Evolutionary conservation across 2,888 invertebrate species (phyloP).

Genomic region (Coleophora flavipennella): DNA sequence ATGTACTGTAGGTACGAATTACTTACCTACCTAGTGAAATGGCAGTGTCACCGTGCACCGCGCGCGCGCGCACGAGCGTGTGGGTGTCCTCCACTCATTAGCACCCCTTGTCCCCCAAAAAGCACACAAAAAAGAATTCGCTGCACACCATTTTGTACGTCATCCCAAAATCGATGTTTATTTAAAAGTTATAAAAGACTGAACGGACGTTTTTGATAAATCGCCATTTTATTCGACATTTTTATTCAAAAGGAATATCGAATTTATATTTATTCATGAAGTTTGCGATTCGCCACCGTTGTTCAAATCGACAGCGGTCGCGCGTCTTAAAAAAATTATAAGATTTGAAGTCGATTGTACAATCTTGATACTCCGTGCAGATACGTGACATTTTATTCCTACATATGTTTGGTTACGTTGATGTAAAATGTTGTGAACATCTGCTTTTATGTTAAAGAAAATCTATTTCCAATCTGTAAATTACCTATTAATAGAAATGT

Average conservation of each 20-base stretch:
- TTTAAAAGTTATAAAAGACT: constrained; percentile 66
- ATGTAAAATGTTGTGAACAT: no score
- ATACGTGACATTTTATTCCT: neutral
- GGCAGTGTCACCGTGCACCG: constrained; percentile 46
- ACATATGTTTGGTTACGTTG: no score
- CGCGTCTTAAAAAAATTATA: constrained; percentile 37
- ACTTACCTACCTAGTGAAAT: constrained; percentile 16
- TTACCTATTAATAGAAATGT: no score
- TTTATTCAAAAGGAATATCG: constrained; percentile 63
- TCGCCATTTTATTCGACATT: constrained; percentile 64
- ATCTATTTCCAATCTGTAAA: no score
- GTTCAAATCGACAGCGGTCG: constrained; percentile 49
- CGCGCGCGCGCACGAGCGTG: no score
- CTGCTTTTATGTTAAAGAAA: no score
- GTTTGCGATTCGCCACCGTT: constrained; percentile 67
- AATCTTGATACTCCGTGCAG: constrained; percentile 22
- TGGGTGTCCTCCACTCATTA: constrained; percentile 70
- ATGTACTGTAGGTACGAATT: no score
- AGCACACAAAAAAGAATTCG: constrained; percentile 45
- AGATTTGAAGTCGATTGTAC: constrained; percentile 3
- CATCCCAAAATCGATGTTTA: constrained; percentile 66
- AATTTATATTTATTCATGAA: constrained; percentile 69
- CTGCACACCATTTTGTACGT: constrained; percentile 57
- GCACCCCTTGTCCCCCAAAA: constrained; percentile 56
- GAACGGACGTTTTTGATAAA: constrained; percentile 61